Conservation (phyloP, 64 coral and sea anemone species). For the Dendrophyllia cribrosa region DNA sequence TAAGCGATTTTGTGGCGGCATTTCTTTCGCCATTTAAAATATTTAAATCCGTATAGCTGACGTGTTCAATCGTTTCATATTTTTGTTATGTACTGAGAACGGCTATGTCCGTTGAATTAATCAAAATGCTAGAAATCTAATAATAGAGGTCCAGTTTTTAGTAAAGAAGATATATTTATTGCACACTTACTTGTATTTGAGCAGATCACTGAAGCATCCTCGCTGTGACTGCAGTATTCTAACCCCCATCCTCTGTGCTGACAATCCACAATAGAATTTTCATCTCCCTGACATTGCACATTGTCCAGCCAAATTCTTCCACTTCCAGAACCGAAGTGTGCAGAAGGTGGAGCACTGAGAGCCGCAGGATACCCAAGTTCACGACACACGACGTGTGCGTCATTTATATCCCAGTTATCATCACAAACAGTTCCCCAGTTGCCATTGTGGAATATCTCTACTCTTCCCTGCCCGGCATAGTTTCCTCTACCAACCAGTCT, state of each 20-base stretch:
- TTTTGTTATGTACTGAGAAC: no score
- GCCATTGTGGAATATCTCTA: neutral
- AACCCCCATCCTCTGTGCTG: neutral
- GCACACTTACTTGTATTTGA: no score
- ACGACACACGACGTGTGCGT: neutral
- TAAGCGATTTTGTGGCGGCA: no score
- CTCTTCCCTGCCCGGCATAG: neutral
- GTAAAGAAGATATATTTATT: no score
- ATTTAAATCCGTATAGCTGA: no score
- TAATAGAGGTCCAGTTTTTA: no score
- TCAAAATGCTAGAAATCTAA: no score
- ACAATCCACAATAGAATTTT: neutral
- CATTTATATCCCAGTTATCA: neutral
- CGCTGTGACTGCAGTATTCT: neutral
- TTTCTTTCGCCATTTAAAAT: no score
- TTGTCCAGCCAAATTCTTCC: neutral
- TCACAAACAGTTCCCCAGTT: constrained; percentile 15
- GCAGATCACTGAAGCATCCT: no score
- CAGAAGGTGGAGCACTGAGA: neutral
- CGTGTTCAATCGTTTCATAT: no score
- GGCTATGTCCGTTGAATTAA: no score
- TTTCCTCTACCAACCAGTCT: neutral
- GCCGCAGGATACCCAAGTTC: neutral
- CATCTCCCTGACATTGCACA: neutral
- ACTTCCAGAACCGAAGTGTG: neutral